These are phyloP conservation scores for Sebastes variabilis DNA, from an alignment of 2,797 vertebrate genomes.

Conservation along the genomic window DNA sequence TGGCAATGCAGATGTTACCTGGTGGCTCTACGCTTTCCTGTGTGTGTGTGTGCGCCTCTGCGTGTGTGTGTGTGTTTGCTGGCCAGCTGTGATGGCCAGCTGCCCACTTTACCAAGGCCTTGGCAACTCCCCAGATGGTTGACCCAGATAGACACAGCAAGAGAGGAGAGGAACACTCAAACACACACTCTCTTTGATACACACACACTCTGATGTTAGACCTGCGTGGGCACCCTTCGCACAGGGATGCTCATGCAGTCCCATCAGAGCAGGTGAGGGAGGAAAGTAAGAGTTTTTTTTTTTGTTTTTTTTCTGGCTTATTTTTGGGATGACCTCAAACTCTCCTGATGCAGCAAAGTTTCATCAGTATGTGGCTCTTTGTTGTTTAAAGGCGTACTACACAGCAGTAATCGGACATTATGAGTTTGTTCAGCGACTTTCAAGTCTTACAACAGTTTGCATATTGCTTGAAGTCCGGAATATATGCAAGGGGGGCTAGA, in stretches of 20 bases:
- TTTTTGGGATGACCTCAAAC: conserved; percentile 57
- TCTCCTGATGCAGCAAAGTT: conserved; percentile 42
- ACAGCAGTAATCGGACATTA: not conserved
- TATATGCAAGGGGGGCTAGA: not conserved
- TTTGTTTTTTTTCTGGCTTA: not conserved
- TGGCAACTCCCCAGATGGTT: conserved; percentile 74
- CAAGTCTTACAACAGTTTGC: not conserved
- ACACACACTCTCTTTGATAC: conserved; percentile 11
- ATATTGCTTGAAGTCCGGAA: not conserved
- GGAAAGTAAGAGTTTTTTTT: not conserved
- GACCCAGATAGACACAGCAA: conserved; percentile 75
- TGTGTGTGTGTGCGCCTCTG: not conserved
- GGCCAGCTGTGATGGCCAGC: conserved; percentile 80
- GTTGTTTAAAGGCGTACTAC: not conserved
- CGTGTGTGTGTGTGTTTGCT: conserved; percentile 7
- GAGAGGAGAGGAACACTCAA: conserved; percentile 36
- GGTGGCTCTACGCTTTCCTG: conserved; percentile 42
- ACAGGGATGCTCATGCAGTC: conserved; percentile 13
- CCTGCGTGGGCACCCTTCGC: conserved; percentile 38
- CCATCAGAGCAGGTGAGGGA: conserved; percentile 52
- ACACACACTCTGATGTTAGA: conserved; percentile 45
- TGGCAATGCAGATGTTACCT: conserved; percentile 76
- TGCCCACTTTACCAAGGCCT: conserved; percentile 63
- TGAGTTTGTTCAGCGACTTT: not conserved
- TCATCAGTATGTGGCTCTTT: not conserved